Base-by-base conservation (phyloP, 2,113 vertebrate genomes). In the Poecile atricapillus region DNA sequence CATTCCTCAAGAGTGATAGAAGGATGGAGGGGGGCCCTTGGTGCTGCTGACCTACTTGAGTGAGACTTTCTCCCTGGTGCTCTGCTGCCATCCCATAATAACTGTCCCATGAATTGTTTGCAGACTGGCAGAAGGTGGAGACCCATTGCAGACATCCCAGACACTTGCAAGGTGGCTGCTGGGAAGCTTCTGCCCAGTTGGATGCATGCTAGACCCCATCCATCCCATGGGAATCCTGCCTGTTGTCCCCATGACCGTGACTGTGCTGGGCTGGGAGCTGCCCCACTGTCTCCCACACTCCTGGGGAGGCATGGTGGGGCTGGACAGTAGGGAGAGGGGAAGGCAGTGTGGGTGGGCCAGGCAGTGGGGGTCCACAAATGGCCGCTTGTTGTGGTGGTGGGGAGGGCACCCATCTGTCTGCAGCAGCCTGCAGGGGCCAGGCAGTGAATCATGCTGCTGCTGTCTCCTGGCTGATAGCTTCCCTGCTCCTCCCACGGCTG, bases 381-480 rank as follows among this genome's bases (percentile, higher is more conserved):
- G 46, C n/a, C 74, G 55, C 35, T 84, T 2, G 0, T 39, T 73
- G 15, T 1, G 2, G 43, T 62, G 75, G 46, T 11, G 7, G 55
- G 55, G 59, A 74, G 78, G 64, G 67, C 68, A 77, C 63, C 59
- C 49, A 67, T 74, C 28, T 1, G 27, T 63, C 79, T 60, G 89
- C n/a, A 22, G 76, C 73, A 95, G 94, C 89, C 89, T 73, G 68
- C 46, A 4, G 89, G 87, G 75, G 33, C 84, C 73, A 78, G 73
- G 87, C 83, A 46, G 43, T 85, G 96, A 97, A 94, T 97, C 95
- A 96, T 70, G 74, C 80, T 83, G 82, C 94, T 96, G 93, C 87
- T 94, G 95, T 96, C 88, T 97, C 64, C 49, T 10, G 67, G 91
- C 92, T 96, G 93, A 90, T 97, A 95, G 87, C 89, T 94, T 96